These are phyloP conservation scores for Sula dactylatra DNA, from an alignment of 2,113 vertebrate genomes.

Conservation along the genomic window DNA sequence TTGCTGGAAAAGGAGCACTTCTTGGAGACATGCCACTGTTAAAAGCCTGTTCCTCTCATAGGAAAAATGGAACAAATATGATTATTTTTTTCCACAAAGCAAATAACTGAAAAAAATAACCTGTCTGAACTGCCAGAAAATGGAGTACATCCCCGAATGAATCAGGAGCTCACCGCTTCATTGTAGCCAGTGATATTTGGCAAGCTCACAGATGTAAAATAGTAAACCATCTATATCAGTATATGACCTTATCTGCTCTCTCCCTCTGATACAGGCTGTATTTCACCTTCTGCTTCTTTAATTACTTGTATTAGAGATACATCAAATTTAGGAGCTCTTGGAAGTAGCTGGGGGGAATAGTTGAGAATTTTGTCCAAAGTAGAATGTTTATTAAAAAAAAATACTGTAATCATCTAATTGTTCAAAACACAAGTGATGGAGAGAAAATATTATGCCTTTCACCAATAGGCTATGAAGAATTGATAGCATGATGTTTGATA, in stretches of 20 bases:
- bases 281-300: neutral
- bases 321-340: neutral
- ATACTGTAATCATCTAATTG: neutral
- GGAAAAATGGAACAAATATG: neutral
- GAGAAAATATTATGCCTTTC: neutral
- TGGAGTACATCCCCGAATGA: neutral
- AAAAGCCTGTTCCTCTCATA: neutral
- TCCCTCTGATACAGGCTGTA: neutral
- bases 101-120: neutral
- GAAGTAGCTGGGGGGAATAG: neutral
- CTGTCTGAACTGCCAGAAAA: neutral
- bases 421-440: neutral
- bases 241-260: neutral
- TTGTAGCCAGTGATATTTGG: neutral
- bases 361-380: neutral
- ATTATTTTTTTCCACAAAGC: neutral
- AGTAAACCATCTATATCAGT: neutral
- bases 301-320: neutral
- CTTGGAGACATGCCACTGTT: neutral
- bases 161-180: neutral
- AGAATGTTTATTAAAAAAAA: neutral
- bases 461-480: neutral
- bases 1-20: neutral
- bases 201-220: neutral
- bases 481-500: neutral